Evolutionary conservation across 2,888 invertebrate species (phyloP), one percentile per base, ranked within the genome.

Genomic region (Leucoptera coffeella): DNA sequence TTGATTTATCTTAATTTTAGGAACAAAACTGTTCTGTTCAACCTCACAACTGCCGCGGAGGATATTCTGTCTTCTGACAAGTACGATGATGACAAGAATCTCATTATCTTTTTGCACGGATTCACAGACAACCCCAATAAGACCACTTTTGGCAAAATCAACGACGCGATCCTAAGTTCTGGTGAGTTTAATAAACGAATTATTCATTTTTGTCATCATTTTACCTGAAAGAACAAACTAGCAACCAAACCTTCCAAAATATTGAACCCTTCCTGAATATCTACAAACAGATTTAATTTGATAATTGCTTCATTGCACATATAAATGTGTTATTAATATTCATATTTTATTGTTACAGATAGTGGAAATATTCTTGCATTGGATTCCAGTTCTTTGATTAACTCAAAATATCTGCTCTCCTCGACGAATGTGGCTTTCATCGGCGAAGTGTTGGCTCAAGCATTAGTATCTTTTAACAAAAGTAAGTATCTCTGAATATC

Each of bases 381-480:
- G 38, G 69, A 72, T 39, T 52, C 55, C 22, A 62, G 67, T 38
- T 42, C 59, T 0, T 41, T 60, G n/a, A 56, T 71, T 39, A 35
- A 34, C 3, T 59, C 41, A 44, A 35, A 64, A 33, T 72, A 72
- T 38, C 41, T 65, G 4, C 58, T 60, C 13, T 46, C 69, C 29
- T 42, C 51, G 25, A 57, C 56, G 2, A 50, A 55, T 39, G 58
- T 69, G 10, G 40, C 41, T 2, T 60, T 58, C 40, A 62, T 71
- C 20, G 72, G 71, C 1, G 40, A 49, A 29, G 43, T 32, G 17
- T 36, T 71, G 3, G 71, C 58, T 0, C 38, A 40, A 4, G 38
- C 48, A 2, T 37, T 71, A 3, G n/a, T n/a, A n/a, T n/a, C n/a
- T n/a, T n/a, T n/a, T n/a, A n/a, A n/a, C n/a, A n/a, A n/a, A n/a